Evolutionary conservation across 2,113 vertebrate species (phyloP).

Genomic region (Poeciliopsis occidentalis): DNA sequence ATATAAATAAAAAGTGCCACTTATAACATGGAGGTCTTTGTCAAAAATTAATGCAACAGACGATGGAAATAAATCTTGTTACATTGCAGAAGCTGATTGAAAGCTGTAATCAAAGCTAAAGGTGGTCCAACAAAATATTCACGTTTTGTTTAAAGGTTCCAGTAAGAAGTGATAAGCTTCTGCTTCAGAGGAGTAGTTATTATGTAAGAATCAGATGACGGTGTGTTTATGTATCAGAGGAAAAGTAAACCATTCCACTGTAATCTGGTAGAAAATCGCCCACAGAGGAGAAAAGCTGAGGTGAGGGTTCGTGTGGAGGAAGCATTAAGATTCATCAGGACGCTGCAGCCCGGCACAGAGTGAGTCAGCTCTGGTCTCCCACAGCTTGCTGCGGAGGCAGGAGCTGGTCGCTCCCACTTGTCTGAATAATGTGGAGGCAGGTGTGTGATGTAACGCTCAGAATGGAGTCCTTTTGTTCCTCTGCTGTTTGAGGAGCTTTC

Average conservation of each 20-base stretch:
- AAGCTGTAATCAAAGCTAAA: too few relatives aligned
- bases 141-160: background rate
- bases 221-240: constrained; percentile 27
- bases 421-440: constrained; percentile 27
- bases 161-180: background rate
- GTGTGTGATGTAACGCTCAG: constrained; percentile 49
- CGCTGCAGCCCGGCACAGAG: constrained; percentile 35
- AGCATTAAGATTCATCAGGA: constrained; percentile 62
- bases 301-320: constrained; percentile 64
- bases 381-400: constrained; percentile 52
- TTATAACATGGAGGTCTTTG: too few relatives aligned
- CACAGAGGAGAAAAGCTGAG: constrained; percentile 42
- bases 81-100: too few relatives aligned
- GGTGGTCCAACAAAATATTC: background rate
- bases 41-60: too few relatives aligned
- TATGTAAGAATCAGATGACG: constrained; percentile 38
- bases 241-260: constrained; percentile 37
- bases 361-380: constrained; percentile 49
- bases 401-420: constrained; percentile 51
- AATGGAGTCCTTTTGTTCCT: constrained; percentile 29
- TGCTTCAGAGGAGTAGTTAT: background rate
- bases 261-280: constrained; percentile 45
- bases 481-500: constrained; percentile 8
- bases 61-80: too few relatives aligned
- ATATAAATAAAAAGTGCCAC: too few relatives aligned